Conservation (phyloP, 2,888 invertebrate genomes). For the Toxonevra muliebris region DNA sequence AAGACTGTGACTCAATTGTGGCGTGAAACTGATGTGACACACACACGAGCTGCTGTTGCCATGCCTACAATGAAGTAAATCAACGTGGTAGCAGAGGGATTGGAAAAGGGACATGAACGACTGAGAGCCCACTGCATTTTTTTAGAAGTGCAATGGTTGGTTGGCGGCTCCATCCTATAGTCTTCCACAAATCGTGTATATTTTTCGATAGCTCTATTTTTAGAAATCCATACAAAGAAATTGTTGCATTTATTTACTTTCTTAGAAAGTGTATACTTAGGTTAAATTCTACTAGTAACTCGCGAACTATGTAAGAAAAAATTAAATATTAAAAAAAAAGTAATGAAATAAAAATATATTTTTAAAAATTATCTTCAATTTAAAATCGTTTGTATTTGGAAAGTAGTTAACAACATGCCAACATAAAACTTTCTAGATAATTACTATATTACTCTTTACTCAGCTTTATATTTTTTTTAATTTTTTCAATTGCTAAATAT, state of each 20-base stretch:
- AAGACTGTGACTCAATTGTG: constrained; percentile 98
- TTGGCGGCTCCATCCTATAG: neutral
- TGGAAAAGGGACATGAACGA: neutral
- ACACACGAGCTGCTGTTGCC: constrained; percentile 80
- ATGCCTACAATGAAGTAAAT: constrained; percentile 85
- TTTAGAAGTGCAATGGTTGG: constrained; percentile 23
- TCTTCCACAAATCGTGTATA: constrained; percentile 15
- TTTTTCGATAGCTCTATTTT: constrained; percentile 26
- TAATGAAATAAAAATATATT: too few species aligned
- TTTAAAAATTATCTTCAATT: too few species aligned
- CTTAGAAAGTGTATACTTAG: neutral
- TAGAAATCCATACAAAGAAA: constrained; percentile 41
- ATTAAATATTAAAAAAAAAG: too few species aligned
- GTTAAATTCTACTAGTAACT: too few species aligned
- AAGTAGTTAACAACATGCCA: too few species aligned
- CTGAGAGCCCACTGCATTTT: neutral
- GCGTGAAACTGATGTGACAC: constrained; percentile 85
- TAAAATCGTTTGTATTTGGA: too few species aligned
- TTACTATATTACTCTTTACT: too few species aligned
- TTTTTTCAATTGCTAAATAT: too few species aligned
- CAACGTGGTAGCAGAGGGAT: neutral
- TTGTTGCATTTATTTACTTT: constrained; percentile 54
- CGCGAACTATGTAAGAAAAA: too few species aligned
- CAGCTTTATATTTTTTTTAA: too few species aligned
- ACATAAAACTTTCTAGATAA: too few species aligned